Conservation (phyloP, 2,797 vertebrate genomes). For the Rhabdophis nuchalis region DNA sequence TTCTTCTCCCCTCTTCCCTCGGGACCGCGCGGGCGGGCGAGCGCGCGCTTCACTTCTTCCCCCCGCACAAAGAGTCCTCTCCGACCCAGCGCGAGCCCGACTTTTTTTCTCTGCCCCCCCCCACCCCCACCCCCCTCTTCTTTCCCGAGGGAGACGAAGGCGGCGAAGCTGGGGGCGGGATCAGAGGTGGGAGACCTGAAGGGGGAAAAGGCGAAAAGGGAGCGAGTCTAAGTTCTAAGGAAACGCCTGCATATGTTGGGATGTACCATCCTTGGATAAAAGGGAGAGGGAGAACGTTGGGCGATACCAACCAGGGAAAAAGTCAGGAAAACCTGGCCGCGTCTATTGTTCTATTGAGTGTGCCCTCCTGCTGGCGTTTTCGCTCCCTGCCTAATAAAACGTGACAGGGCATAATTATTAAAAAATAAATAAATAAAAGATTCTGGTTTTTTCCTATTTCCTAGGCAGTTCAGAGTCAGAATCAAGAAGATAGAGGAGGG, state of each 20-base stretch:
- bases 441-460: background rate
- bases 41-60: background rate
- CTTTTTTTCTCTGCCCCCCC: background rate
- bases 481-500: too few species aligned
- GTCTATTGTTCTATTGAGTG: background rate
- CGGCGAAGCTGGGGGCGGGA: background rate
- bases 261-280: slow-evolving; percentile 30
- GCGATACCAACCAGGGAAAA: slow-evolving; percentile 39
- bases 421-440: background rate
- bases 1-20: background rate
- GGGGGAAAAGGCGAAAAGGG: background rate
- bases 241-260: slow-evolving; percentile 40
- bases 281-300: background rate
- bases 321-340: background rate
- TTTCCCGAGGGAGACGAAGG: background rate
- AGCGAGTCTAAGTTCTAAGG: slow-evolving; percentile 30
- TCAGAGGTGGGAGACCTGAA: background rate
- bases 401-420: background rate
- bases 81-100: background rate
- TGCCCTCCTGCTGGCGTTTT: background rate
- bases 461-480: background rate
- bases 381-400: background rate
- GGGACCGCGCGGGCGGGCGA: slow-evolving; percentile 33
- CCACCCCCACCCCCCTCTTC: background rate
- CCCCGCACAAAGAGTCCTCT: background rate